Percentiles rank a stretch among this genome's conserved stretches.
Evolutionary conservation across 2,888 invertebrate species (phyloP).

Genomic region (Pristionchus maxplancki): DNA sequence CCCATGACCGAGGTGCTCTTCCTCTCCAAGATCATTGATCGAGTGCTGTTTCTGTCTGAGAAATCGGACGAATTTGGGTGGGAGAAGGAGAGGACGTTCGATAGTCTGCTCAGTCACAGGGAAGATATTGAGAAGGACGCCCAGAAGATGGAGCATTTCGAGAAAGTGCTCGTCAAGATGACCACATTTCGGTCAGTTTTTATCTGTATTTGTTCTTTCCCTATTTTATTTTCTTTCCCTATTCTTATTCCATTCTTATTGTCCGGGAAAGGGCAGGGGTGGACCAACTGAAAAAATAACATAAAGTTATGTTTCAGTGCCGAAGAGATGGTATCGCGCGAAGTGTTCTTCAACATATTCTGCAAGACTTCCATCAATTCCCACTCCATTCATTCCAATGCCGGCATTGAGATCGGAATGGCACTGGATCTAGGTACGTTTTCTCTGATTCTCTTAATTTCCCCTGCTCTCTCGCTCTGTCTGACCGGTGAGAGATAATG

Average conservation of each 20-base stretch:
- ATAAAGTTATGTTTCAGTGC: constrained; percentile 38
- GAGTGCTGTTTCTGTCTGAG: constrained; percentile 67
- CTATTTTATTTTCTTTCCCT: too few relatives aligned
- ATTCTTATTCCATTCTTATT: too few relatives aligned
- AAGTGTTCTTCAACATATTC: constrained; percentile 70
- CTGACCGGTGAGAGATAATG: too few relatives aligned
- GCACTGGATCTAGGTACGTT: constrained; percentile 71
- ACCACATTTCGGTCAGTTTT: constrained; percentile 61
- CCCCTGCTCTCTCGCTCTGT: too few relatives aligned
- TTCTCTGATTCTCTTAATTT: too few relatives aligned
- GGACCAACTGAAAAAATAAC: too few relatives aligned
- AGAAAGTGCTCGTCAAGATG: constrained; percentile 72
- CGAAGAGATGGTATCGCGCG: constrained; percentile 51
- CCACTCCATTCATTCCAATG: constrained; percentile 75
- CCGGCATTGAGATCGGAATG: constrained; percentile 75
- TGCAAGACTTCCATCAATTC: constrained; percentile 76
- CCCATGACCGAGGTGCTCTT: constrained; percentile 76
- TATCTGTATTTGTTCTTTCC: neutral
- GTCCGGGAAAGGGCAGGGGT: too few relatives aligned
- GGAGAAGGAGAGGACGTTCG: constrained; percentile 70
- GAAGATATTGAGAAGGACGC: constrained; percentile 68
- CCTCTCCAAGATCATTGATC: constrained; percentile 72
- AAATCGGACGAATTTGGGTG: constrained; percentile 71
- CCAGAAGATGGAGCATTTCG: constrained; percentile 72
- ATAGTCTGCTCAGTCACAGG: constrained; percentile 65